Evolutionary conservation across 2,888 invertebrate genomes (phyloP).

Genomic region (Elmis aenea): DNA sequence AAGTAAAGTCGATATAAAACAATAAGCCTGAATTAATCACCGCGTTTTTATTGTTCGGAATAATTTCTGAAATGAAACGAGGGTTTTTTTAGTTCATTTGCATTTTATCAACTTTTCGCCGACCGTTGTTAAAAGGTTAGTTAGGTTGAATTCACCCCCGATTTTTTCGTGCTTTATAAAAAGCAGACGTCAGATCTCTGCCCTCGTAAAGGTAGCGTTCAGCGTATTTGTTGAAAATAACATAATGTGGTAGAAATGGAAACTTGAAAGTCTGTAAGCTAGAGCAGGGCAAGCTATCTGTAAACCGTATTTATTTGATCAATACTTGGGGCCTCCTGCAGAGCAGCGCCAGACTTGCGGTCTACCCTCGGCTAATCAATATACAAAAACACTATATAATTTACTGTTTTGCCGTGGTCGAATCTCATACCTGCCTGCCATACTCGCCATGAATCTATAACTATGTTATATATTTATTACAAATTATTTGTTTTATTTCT

Average conservation of each 20-base stretch:
- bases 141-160: too few relatives aligned
- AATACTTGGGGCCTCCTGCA: constrained; percentile 45
- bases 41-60: too few relatives aligned
- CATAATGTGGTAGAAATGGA: constrained; percentile 18
- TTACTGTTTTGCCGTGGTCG: constrained; percentile 40
- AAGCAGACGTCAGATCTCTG: too few relatives aligned
- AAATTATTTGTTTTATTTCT: constrained; percentile 46
- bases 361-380: constrained; percentile 45
- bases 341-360: constrained; percentile 44
- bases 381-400: constrained; percentile 46
- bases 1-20: too few relatives aligned
- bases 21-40: too few relatives aligned
- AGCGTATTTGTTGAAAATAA: too few relatives aligned
- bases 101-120: too few relatives aligned
- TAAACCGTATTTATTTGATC: constrained; percentile 46
- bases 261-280: constrained; percentile 30
- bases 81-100: too few relatives aligned
- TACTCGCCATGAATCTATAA: constrained; percentile 36
- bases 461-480: constrained; percentile 41
- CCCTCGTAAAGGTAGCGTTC: too few relatives aligned
- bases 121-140: too few relatives aligned
- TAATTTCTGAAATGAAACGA: too few relatives aligned
- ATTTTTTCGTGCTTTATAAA: too few relatives aligned
- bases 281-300: constrained; percentile 28
- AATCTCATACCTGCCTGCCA: constrained; percentile 32